Conservation (phyloP, 2,797 vertebrate species). For the Peromyscus aztecus region DNA sequence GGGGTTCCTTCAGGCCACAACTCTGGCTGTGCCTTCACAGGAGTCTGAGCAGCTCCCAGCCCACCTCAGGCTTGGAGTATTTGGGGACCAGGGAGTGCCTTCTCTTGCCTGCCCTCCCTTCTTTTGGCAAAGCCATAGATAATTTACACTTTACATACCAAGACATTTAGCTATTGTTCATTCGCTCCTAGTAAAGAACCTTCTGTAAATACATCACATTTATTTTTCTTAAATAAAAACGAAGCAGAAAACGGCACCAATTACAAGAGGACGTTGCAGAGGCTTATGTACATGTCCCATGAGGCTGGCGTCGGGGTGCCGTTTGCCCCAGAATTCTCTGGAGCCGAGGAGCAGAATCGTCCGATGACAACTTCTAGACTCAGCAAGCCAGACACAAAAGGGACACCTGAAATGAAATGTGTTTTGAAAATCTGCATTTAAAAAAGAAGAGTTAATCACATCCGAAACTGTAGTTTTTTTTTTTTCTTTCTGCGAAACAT, state of each 20-base stretch:
- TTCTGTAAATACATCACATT: constrained; percentile 87
- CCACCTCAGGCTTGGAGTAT: constrained; percentile 79
- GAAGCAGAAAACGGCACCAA: constrained; percentile 79
- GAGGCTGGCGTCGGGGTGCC: constrained; percentile 73
- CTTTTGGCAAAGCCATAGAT: constrained; percentile 84
- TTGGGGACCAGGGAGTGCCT: constrained; percentile 69
- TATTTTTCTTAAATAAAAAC: constrained; percentile 86
- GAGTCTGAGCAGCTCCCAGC: constrained; percentile 81
- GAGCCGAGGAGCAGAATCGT: constrained; percentile 82
- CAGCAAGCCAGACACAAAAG: constrained; percentile 88
- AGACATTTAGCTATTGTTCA: constrained; percentile 89
- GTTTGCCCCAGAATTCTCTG: constrained; percentile 79
- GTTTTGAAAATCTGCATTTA: constrained; percentile 83
- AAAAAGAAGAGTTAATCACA: constrained; percentile 87
- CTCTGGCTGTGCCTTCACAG: constrained; percentile 79
- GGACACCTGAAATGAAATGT: constrained; percentile 86
- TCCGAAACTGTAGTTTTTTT: constrained; percentile 83
- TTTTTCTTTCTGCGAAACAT: constrained; percentile 83
- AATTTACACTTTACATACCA: constrained; percentile 87
- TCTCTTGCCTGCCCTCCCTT: constrained; percentile 81
- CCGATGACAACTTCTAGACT: constrained; percentile 86
- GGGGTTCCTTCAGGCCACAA: constrained; percentile 83
- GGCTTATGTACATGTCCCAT: constrained; percentile 84
- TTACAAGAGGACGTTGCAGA: constrained; percentile 81
- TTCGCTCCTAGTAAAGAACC: constrained; percentile 87